Conservation (phyloP, 2,797 vertebrate species). For the Trematocara caparti region DNA sequence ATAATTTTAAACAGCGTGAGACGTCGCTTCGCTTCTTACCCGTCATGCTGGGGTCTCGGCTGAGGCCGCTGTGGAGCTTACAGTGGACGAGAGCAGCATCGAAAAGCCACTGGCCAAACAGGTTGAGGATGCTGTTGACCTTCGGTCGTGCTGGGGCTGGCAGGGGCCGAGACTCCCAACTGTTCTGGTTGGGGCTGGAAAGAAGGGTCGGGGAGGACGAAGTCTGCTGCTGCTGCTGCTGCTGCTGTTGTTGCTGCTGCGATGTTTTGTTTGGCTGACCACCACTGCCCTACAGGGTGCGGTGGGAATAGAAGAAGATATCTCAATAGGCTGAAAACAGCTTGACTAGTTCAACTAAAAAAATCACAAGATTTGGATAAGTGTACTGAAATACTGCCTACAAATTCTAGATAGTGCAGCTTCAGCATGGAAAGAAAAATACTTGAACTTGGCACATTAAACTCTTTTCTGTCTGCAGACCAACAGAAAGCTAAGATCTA, state of each 20-base stretch:
- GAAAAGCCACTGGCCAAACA: conserved; percentile 96
- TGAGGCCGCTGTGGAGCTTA: conserved; percentile 95
- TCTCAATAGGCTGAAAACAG: not conserved
- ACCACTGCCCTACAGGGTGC: conserved; percentile 77
- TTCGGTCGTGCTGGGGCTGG: conserved; percentile 91
- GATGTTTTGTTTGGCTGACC: conserved; percentile 86
- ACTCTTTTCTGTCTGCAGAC: not conserved
- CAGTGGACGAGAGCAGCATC: conserved; percentile 95
- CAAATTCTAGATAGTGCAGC: not conserved
- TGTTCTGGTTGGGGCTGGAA: conserved; percentile 93
- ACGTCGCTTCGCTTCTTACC: conserved; percentile 78
- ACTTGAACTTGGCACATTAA: too few species aligned
- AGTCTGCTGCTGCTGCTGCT: conserved; percentile 56
- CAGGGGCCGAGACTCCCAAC: conserved; percentile 89
- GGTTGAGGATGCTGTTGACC: conserved; percentile 97
- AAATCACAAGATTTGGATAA: not conserved
- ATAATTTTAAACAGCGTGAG: conserved; percentile 16
- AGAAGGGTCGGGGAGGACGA: conserved; percentile 89
- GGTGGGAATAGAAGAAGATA: not conserved
- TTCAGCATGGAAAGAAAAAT: not conserved
- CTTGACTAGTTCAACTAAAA: not conserved
- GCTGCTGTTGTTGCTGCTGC: conserved; percentile 74
- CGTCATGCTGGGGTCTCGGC: conserved; percentile 94
- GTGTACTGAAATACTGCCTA: not conserved
- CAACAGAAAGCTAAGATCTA: not conserved